phyloP scores from a whole-genome alignment of 2,888 invertebrate species.

The Calephelis perditalis region DNA sequence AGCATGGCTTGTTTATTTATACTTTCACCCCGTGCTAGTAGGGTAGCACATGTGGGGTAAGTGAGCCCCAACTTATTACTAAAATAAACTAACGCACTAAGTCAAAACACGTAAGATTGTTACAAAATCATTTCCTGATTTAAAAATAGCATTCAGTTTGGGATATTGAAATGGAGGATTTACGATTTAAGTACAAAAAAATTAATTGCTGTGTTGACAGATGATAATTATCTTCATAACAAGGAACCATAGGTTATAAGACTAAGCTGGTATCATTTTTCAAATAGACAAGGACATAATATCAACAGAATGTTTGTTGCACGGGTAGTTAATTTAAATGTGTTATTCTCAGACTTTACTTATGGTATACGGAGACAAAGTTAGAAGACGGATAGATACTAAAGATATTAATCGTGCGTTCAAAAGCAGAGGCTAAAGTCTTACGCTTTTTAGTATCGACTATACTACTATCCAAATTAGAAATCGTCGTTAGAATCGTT shows the following conservation, averaged over 20 bases:
- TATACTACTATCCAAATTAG: no score
- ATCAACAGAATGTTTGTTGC: constrained; percentile 40
- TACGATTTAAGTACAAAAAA: constrained; percentile 1
- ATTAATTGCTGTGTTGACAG: constrained; percentile 8
- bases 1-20: constrained; percentile 64
- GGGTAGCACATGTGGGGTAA: constrained; percentile 63
- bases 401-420: no score
- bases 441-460: no score
- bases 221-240: constrained; percentile 3
- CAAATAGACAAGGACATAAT: neutral
- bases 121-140: constrained; percentile 29
- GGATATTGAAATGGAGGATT: constrained; percentile 2
- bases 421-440: no score
- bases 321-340: constrained; percentile 34
- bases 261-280: neutral
- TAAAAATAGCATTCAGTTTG: constrained; percentile 28
- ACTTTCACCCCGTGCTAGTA: constrained; percentile 63
- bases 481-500: no score
- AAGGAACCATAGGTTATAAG: neutral
- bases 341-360: no score
- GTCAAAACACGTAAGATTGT: constrained; percentile 48
- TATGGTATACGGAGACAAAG: no score
- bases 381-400: no score
- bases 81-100: constrained; percentile 66
- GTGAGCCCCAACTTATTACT: constrained; percentile 51